A percentile compares a stretch with the other conserved stretches of the same genome.
phyloP scores from a whole-genome alignment of 2,797 vertebrate species.

The Siniperca obscura region DNA sequence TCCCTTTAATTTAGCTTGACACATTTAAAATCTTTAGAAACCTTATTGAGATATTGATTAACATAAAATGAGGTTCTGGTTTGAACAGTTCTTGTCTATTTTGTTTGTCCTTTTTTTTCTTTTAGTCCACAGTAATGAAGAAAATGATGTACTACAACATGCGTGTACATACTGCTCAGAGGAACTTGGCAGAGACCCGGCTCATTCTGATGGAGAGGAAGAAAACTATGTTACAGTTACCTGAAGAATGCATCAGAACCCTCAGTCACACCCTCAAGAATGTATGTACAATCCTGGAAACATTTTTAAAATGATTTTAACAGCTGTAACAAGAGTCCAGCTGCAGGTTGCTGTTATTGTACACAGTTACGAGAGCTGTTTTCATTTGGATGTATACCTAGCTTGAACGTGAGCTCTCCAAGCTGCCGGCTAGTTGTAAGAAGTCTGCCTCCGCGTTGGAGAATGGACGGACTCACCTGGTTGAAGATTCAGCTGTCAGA shows the following conservation, averaged over 20 bases:
- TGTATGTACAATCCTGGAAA: slow-evolving; percentile 76
- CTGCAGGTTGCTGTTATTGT: slow-evolving; percentile 1
- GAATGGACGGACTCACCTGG: slow-evolving; percentile 11
- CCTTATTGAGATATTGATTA: neutral
- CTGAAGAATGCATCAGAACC: slow-evolving; percentile 85
- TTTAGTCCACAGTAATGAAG: slow-evolving; percentile 89
- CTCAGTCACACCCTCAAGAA: slow-evolving; percentile 85
- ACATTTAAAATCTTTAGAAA: neutral
- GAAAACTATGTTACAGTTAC: slow-evolving; percentile 81
- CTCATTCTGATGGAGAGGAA: slow-evolving; percentile 84
- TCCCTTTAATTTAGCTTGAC: neutral
- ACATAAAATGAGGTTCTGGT: neutral
- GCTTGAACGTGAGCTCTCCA: slow-evolving; percentile 84
- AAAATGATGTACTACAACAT: slow-evolving; percentile 96
- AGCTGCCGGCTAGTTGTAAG: slow-evolving; percentile 66
- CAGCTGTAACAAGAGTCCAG: slow-evolving; percentile 4
- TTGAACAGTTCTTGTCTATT: neutral
- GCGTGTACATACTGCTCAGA: slow-evolving; percentile 85
- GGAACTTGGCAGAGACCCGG: slow-evolving; percentile 82
- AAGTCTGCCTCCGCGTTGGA: slow-evolving; percentile 38
- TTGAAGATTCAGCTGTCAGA: slow-evolving; percentile 42
- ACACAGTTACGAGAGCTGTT: neutral
- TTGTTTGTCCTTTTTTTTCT: slow-evolving; percentile 19
- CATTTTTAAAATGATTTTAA: neutral
- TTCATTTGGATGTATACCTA: slow-evolving; percentile 61